Evolutionary conservation across 2,888 invertebrate species (phyloP), one percentile per base, ranked within the genome.

Genomic region (Drosophila quinaria): DNA sequence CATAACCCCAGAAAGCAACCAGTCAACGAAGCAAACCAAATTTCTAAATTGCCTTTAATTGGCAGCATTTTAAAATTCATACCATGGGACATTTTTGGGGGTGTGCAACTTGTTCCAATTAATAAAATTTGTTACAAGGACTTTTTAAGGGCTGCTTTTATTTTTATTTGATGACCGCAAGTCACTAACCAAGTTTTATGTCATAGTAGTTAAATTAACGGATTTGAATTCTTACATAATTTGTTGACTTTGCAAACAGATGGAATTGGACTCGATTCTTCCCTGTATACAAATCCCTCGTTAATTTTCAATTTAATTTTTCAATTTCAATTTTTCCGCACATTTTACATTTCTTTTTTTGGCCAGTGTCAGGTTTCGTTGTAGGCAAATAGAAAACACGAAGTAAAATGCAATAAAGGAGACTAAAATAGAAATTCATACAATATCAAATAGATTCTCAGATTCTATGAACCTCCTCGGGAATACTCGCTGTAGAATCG

Each of bases 231-330:
- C 29, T 29, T 29, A 29, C 29, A 29, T 29, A 8, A 29, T 29
- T 29, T 29, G 6, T 29, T 8, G 2, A 29, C 29, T 29, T 29
- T 0, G 29, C 5, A 8, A 29, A 29, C 29, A 29, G 29, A 29
- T 8, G 10, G 6, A 11, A 33, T 35, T 8, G 6, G 6, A 39
- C 11, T 25, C 15, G 37, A 39, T 17, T 39, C 13, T 29, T 25
- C 11, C 6, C 25, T 6, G 15, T 8, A 17, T 56, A 65, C 62
- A 80, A 86, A 84, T 84, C 84, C 81, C 86, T 58, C 64, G 84
- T 74, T 87, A 86, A 87, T 86, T 87, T 87, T 84, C 86, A 86
- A 87, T 88, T 86, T 86, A 10, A 19, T n/a, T n/a, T 15, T 86
- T 86, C n/a, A 19, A 10, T n/a, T 15, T 42, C 77, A 78, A 84